phyloP scores from a whole-genome alignment of 2,113 vertebrate genomes.

The Ciconia maguari region DNA sequence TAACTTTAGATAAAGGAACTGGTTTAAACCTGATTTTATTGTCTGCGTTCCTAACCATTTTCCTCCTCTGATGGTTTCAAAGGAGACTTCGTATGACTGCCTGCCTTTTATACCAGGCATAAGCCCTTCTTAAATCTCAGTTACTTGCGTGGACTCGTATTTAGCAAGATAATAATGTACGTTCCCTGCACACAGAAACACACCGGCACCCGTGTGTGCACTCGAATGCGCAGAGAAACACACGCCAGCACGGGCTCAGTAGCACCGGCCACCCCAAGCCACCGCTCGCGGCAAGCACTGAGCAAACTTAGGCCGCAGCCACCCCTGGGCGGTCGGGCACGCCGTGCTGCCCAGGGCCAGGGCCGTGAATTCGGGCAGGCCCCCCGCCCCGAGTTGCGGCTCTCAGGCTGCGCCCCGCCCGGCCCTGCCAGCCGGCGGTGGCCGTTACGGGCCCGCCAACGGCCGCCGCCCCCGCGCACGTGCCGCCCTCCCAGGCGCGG shows the following conservation, averaged over 20 bases:
- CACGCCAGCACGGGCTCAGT: background rate
- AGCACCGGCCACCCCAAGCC: background rate
- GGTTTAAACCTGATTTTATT: constrained; percentile 19
- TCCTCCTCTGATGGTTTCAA: background rate
- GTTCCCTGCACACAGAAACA: accelerated
- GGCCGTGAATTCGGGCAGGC: background rate
- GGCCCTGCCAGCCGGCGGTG: background rate
- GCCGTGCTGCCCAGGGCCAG: background rate
- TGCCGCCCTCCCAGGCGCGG: background rate
- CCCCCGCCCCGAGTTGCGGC: background rate
- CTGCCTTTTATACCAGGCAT: background rate
- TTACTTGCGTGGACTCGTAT: background rate
- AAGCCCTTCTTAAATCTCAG: background rate
- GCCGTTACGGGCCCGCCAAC: background rate
- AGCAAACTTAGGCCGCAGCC: background rate
- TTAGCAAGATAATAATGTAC: accelerated
- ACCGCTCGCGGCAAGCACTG: accelerated
- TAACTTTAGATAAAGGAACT: constrained; percentile 63
- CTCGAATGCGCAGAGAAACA: background rate
- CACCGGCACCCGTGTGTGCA: background rate
- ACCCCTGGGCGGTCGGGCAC: background rate
- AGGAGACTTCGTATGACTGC: constrained; percentile 1
- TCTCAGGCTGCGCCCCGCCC: background rate
- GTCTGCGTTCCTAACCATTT: background rate
- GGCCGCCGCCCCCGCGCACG: background rate